A percentile compares a stretch with the other conserved stretches of the same genome.
phyloP scores from a whole-genome alignment of 2,113 vertebrate genomes.

The Oncorhynchus nerka region DNA sequence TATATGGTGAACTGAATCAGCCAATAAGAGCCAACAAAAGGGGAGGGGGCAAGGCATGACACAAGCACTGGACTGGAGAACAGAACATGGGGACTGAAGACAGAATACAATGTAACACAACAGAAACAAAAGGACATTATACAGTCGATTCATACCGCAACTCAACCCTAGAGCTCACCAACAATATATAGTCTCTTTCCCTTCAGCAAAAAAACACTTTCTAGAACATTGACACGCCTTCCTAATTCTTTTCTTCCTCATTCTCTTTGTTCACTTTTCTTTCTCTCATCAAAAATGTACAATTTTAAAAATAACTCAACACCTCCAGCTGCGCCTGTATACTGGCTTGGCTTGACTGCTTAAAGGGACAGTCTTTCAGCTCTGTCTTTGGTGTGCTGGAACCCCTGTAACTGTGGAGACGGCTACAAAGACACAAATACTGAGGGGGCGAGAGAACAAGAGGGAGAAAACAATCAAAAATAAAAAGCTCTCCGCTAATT shows the following conservation, averaged over 20 bases:
- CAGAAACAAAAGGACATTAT: constrained; percentile 63
- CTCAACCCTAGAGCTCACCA: constrained; percentile 52
- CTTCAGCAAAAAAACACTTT: background rate
- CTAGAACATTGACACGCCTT: constrained; percentile 30
- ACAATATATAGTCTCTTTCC: background rate
- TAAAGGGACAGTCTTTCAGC: constrained; percentile 70
- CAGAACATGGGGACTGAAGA: constrained; percentile 44
- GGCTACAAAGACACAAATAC: constrained; percentile 41
- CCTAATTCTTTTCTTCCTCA: background rate
- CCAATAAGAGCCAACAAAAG: constrained; percentile 36
- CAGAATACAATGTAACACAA: constrained; percentile 58
- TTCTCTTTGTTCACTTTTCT: constrained; percentile 2
- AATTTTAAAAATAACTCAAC: too few relatives aligned
- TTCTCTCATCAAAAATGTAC: constrained; percentile 17
- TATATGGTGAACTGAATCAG: constrained; percentile 60
- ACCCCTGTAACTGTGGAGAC: constrained; percentile 52
- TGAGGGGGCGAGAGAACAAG: constrained; percentile 43
- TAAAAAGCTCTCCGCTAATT: constrained; percentile 65
- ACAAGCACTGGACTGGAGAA: constrained; percentile 55
- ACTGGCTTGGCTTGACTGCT: constrained; percentile 59
- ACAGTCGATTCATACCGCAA: constrained; percentile 46
- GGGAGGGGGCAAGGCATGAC: constrained; percentile 48
- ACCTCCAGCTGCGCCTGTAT: constrained; percentile 54
- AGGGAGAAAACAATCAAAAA: constrained; percentile 41
- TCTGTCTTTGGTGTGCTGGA: constrained; percentile 76